Percentiles rank a stretch among this genome's conserved stretches.
phyloP scores from a whole-genome alignment of 2,797 vertebrate genomes.

The Pseudochromis fuscus region DNA sequence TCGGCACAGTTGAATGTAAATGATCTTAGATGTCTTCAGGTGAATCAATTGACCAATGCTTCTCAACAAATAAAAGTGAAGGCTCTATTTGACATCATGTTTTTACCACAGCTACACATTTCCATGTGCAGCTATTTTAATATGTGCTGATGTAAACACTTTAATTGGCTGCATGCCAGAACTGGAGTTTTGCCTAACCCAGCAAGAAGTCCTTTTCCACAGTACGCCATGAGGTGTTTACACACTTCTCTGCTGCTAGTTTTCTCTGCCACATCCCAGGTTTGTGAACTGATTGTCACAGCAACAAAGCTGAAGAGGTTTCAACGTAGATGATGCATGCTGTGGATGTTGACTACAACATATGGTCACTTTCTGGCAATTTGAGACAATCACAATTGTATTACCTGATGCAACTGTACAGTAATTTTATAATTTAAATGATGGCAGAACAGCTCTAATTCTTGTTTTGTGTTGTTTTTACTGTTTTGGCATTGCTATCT shows the following conservation, averaged over 20 bases:
- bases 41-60: conserved; percentile 67
- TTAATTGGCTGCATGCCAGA: conserved; percentile 29
- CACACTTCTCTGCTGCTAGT: conserved; percentile 6
- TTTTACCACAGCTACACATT: conserved; percentile 36
- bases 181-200: conserved; percentile 28
- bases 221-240: conserved; percentile 3
- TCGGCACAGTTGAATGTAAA: conserved; percentile 78
- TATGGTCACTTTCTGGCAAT: conserved; percentile 21
- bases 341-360: conserved; percentile 26
- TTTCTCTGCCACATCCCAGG: conserved; percentile 8
- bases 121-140: conserved; percentile 26
- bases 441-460: conserved; percentile 33
- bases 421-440: conserved; percentile 29
- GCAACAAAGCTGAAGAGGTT: conserved; percentile 18
- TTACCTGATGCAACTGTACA: conserved; percentile 38
- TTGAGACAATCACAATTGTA: conserved; percentile 16
- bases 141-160: conserved; percentile 41
- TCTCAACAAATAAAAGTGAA: conserved; percentile 70
- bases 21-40: conserved; percentile 75
- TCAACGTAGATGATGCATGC: background rate
- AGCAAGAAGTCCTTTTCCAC: conserved; percentile 17
- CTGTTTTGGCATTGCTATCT: conserved; percentile 56
- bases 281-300: conserved; percentile 25
- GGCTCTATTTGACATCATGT: conserved; percentile 70
- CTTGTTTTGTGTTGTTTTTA: conserved; percentile 48